Evolutionary conservation across 37 sponge, comb jelly and placozoan genomes (phyloP).

Genomic region (Tethya wilhelma): DNA sequence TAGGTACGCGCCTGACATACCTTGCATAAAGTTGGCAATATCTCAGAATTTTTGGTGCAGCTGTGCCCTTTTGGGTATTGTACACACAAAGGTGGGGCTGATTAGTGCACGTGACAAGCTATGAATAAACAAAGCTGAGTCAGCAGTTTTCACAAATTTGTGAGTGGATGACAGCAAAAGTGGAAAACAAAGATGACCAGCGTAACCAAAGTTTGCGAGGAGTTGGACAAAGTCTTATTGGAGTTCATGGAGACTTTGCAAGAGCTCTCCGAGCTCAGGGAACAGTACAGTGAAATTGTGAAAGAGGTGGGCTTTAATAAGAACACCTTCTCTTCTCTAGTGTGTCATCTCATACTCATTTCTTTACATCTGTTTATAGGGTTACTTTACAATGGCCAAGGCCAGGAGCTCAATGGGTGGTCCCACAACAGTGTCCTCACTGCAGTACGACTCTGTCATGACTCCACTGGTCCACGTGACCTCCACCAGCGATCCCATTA

Average conservation of each 20-base stretch:
- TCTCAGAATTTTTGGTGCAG: too few relatives aligned
- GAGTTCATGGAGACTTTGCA: conserved; percentile 51
- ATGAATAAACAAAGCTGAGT: too few relatives aligned
- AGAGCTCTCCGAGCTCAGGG: conserved; percentile 50
- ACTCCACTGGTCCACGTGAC: conserved; percentile 14
- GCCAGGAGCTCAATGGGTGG: conserved; percentile 80
- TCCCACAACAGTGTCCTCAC: conserved; percentile 33
- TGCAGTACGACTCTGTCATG: conserved; percentile 80
- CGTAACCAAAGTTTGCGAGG: conserved; percentile 17
- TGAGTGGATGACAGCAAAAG: too few relatives aligned
- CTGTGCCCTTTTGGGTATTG: too few relatives aligned
- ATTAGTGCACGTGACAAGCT: too few relatives aligned
- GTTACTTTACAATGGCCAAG: conserved; percentile 67
- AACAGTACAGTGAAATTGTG: conserved; percentile 8
- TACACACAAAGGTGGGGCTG: too few relatives aligned
- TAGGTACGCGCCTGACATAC: too few relatives aligned
- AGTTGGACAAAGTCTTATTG: conserved; percentile 50
- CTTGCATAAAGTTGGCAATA: too few relatives aligned
- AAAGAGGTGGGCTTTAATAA: conserved; percentile 42
- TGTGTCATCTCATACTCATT: neutral
- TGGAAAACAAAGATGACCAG: too few relatives aligned
- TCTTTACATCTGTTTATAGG: conserved; percentile 30
- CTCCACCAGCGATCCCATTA: too few relatives aligned
- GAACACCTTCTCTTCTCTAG: neutral
- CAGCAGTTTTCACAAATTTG: too few relatives aligned